Percentiles rank a stretch among this genome's conserved stretches.
These are phyloP conservation scores for Grantiella picta DNA, from an alignment of 2,113 vertebrate species.

Conservation along the genomic window DNA sequence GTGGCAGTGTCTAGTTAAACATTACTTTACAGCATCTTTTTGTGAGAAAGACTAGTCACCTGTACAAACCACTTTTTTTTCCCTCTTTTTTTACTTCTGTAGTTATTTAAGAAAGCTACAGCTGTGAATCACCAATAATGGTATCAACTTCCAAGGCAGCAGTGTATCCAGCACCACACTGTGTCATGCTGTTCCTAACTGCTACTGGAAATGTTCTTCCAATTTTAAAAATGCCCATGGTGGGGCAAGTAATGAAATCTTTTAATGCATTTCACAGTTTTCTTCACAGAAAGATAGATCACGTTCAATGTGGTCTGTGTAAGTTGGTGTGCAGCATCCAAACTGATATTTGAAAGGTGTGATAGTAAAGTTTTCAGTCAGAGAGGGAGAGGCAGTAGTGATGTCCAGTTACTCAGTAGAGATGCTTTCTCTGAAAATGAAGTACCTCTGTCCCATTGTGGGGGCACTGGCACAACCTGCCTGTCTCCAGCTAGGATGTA, in stretches of 20 bases:
- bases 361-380: background rate
- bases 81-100: background rate
- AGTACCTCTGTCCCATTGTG: accelerated
- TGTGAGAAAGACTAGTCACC: background rate
- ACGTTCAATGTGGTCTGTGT: background rate
- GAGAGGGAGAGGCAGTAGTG: background rate
- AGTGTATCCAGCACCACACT: background rate
- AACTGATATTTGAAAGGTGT: background rate
- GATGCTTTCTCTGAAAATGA: background rate
- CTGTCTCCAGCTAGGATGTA: accelerated
- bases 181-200: background rate
- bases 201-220: background rate
- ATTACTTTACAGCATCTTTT: background rate
- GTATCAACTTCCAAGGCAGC: background rate
- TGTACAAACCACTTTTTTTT: background rate
- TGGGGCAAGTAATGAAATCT: background rate
- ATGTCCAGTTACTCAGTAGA: background rate
- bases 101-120: background rate
- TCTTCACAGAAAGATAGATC: background rate
- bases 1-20: background rate
- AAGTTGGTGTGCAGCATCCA: background rate
- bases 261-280: background rate
- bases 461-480: background rate
- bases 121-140: background rate
- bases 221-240: background rate